Conservation (phyloP, 2,888 invertebrate genomes). For the Chaitophorus viminalis region DNA sequence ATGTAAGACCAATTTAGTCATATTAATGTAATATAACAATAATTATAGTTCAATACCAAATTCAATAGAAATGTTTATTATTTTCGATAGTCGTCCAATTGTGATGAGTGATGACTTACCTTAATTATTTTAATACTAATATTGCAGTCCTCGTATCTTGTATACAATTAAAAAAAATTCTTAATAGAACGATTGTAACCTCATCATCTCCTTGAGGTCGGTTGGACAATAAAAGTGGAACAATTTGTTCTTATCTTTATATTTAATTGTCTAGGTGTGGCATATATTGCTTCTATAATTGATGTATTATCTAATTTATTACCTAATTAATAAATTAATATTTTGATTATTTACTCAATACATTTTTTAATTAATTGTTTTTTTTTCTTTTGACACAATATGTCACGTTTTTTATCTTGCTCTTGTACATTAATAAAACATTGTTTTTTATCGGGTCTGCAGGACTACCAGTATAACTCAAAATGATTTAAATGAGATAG, state of each 20-base stretch:
- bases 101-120: not conserved
- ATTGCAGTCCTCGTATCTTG: not conserved
- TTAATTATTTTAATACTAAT: constrained; percentile 5
- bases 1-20: constrained; percentile 7
- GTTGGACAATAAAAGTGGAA: not conserved
- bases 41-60: not conserved
- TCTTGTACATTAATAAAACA: no score
- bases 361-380: no score
- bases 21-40: not conserved
- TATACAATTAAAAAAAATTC: not conserved
- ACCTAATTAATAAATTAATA: no score
- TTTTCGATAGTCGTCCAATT: not conserved
- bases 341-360: no score
- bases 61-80: not conserved
- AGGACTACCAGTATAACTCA: no score
- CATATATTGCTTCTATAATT: no score
- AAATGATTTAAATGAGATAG: no score
- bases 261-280: not conserved
- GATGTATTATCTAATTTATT: no score
- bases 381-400: no score
- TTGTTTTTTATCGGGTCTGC: no score
- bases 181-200: not conserved
- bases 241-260: not conserved
- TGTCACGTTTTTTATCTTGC: no score
- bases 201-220: not conserved